These are phyloP conservation scores for Sarcophaga variegata DNA, from an alignment of 2,888 invertebrate species.

Conservation along the genomic window DNA sequence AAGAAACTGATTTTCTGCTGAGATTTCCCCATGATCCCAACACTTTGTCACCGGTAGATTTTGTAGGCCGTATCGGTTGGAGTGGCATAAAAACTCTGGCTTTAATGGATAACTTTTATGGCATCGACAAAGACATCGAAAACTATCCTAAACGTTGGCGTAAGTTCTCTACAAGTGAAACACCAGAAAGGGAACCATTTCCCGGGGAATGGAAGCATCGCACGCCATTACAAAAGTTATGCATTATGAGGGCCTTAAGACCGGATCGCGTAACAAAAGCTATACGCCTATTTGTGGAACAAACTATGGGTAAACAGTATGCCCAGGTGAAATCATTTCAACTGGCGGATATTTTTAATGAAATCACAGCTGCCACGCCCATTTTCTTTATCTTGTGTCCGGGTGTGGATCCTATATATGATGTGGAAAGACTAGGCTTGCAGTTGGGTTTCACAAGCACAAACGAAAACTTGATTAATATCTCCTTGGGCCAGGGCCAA, in stretches of 20 bases:
- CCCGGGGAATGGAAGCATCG: conserved; percentile 99
- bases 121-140: conserved; percentile 95
- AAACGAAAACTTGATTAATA: conserved; percentile 92
- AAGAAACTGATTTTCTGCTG: conserved; percentile 93
- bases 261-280: conserved; percentile 98
- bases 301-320: conserved; percentile 92
- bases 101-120: conserved; percentile 91
- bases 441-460: conserved; percentile 90
- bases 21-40: conserved; percentile 90
- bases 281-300: conserved; percentile 92
- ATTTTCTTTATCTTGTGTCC: conserved; percentile 97
- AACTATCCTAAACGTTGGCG: conserved; percentile 96
- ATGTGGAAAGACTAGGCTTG: conserved; percentile 91
- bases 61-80: conserved; percentile 90
- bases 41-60: conserved; percentile 90
- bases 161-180: conserved; percentile 94
- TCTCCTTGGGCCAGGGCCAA: conserved; percentile 97
- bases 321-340: conserved; percentile 89
- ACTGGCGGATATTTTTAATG: conserved; percentile 92
- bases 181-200: conserved; percentile 95
- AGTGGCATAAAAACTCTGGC: conserved; percentile 91
- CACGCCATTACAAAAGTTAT: conserved; percentile 91
- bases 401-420: conserved; percentile 93
- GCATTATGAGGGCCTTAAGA: conserved; percentile 94
- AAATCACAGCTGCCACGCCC: conserved; percentile 92